These are phyloP conservation scores for Spodoptera litura DNA, from an alignment of 1,140 invertebrate species.

Conservation along the genomic window DNA sequence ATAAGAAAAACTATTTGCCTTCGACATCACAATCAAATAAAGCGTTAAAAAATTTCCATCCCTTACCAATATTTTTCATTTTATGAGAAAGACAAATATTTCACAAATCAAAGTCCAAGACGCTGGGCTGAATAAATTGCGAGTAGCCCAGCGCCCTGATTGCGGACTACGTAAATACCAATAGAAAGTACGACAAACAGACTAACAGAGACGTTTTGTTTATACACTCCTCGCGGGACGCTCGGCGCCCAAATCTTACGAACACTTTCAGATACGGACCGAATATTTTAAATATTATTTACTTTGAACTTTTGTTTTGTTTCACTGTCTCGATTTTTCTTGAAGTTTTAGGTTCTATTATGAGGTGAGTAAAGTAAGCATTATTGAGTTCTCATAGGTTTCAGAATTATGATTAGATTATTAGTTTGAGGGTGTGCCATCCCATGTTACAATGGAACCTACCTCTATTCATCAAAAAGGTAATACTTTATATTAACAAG, in stretches of 20 bases:
- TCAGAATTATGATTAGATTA: no score
- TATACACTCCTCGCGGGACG: conserved; percentile 24
- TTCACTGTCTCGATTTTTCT: background rate
- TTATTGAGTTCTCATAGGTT: no score
- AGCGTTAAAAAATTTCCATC: conserved; percentile 6
- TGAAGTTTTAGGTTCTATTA: no score
- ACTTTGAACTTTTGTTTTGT: background rate
- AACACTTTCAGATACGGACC: background rate
- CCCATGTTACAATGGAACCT: no score
- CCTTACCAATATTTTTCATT: conserved; percentile 24
- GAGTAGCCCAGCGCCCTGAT: conserved; percentile 24
- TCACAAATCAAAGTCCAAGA: conserved; percentile 42
- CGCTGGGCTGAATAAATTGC: conserved; percentile 39
- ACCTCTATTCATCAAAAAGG: no score
- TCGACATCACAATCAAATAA: background rate
- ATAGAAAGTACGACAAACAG: conserved; percentile 42
- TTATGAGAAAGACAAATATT: conserved; percentile 36
- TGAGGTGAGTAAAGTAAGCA: no score
- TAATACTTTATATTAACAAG: no score
- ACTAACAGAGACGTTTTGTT: conserved; percentile 13
- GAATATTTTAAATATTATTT: conserved; percentile 5
- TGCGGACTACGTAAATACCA: conserved; percentile 29
- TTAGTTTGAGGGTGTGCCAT: no score
- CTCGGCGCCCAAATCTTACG: conserved; percentile 13
- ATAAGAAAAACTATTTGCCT: no score